Evolutionary conservation across 1,140 invertebrate species (phyloP).

Genomic region (Chionoecetes opilio): DNA sequence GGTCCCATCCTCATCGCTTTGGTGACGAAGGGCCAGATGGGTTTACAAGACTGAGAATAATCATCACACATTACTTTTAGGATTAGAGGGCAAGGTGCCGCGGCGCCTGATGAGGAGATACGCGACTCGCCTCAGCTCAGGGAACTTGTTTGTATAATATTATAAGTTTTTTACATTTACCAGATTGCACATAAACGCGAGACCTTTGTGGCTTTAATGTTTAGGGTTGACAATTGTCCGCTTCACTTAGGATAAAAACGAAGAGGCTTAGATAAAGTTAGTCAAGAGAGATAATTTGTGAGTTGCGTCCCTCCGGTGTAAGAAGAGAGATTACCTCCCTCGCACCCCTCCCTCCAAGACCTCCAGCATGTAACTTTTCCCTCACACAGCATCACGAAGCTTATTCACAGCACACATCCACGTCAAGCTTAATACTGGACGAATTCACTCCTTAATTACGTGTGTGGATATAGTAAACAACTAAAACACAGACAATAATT

Average conservation of each 20-base stretch:
- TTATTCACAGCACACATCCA: not conserved
- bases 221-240: conserved; percentile 34
- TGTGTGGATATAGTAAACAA: not conserved
- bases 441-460: not conserved
- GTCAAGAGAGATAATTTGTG: conserved; percentile 33
- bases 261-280: conserved; percentile 40
- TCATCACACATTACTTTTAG: conserved; percentile 19
- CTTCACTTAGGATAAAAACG: conserved; percentile 8
- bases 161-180: conserved; percentile 15
- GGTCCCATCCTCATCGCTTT: not conserved
- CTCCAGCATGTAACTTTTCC: not conserved
- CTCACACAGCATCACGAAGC: not conserved
- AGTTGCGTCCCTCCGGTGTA: not conserved
- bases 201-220: not conserved
- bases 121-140: not conserved
- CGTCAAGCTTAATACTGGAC: not conserved
- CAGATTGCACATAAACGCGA: not conserved
- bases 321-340: conserved; percentile 15
- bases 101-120: conserved; percentile 25
- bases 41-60: conserved; percentile 11
- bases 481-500: not conserved
- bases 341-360: not conserved
- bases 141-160: conserved; percentile 57
- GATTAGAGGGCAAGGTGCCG: conserved; percentile 14
- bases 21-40: conserved; percentile 23